phyloP scores from a whole-genome alignment of 2,113 vertebrate genomes.

The Pogonocichla stellata region DNA sequence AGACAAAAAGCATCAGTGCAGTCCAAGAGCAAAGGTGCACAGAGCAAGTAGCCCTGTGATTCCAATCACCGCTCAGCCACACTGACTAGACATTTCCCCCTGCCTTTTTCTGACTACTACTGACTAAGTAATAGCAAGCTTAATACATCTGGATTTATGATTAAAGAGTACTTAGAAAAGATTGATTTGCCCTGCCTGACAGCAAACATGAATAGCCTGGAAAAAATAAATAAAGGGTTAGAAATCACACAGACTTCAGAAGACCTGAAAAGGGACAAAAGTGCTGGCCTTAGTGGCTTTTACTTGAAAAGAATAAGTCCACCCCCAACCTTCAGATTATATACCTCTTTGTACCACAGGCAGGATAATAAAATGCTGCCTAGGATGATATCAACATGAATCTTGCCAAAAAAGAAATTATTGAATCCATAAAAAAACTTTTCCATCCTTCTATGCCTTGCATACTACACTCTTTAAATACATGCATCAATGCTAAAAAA shows the following conservation, averaged over 20 bases:
- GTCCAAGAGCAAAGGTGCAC: neutral
- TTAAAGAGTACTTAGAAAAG: constrained; percentile 57
- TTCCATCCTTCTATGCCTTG: neutral
- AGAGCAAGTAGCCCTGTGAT: neutral
- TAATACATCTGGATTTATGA: constrained; percentile 60
- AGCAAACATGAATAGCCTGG: constrained; percentile 48
- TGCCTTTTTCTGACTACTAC: constrained; percentile 27
- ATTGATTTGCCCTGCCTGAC: constrained; percentile 23
- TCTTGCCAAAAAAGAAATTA: constrained; percentile 4
- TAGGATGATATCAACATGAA: neutral
- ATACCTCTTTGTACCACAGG: constrained; percentile 16
- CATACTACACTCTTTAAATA: neutral
- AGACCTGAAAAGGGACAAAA: constrained; percentile 21
- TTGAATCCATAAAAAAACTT: neutral
- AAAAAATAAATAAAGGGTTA: constrained; percentile 27
- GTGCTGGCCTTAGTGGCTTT: constrained; percentile 9
- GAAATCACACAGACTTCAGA: constrained; percentile 19
- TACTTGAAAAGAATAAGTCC: constrained; percentile 6
- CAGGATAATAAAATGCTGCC: constrained; percentile 7
- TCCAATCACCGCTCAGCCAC: neutral
- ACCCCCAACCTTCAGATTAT: neutral
- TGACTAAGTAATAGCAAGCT: constrained; percentile 42
- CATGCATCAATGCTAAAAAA: neutral
- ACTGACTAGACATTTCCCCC: neutral
- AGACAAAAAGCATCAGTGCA: neutral